Evolutionary conservation across 2,113 vertebrate species (phyloP), one percentile per base, ranked within the genome.

Genomic region (Bombycilla garrulus): DNA sequence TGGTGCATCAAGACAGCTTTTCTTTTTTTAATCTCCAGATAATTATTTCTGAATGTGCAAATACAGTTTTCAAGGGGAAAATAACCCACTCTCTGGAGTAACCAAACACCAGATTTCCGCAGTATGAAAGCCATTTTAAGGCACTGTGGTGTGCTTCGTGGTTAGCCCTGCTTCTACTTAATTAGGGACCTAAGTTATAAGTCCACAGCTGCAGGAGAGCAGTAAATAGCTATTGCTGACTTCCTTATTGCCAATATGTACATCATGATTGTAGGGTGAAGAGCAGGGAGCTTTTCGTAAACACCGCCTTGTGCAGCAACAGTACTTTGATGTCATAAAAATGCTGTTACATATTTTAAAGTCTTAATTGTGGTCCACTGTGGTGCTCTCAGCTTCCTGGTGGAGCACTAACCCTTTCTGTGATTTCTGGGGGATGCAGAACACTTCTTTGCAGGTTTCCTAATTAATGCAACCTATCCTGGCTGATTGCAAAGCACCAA

Each of bases 201-300:
- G 95, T 89, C 93, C 95, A 86, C 95, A 96, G 93, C 92, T 94
- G 94, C 94, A 95, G 88, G 90, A 97, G 95, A 94, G 94, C 80
- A 93, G 88, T 97, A 94, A 96, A 96, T 96, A 95, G 88, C 94
- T 95, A 95, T 97, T 97, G 93, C 91, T 71, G 93, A 95, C 96
- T 97, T 97, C 96, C 96, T 96, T 95, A 96, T 96, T 96, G 93
- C 88, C 96, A 89, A 91, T 95, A 88, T 47, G 92, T 81, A 92
- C 86, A 83, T 91, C 90, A 48, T 94, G 91, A 93, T 95, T 95
- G 95, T 23, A 97, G 95, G 96, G 95, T 96, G 95, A 97, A 92
- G 92, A 89, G 96, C 74, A 51, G 56, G 61, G 71, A 95, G 92
- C 91, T 92, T 96, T 96, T 82, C 20, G 80, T 92, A 96, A 95